These are phyloP conservation scores for Cheilosia variabilis DNA, from an alignment of 2,888 invertebrate genomes.

Conservation along the genomic window DNA sequence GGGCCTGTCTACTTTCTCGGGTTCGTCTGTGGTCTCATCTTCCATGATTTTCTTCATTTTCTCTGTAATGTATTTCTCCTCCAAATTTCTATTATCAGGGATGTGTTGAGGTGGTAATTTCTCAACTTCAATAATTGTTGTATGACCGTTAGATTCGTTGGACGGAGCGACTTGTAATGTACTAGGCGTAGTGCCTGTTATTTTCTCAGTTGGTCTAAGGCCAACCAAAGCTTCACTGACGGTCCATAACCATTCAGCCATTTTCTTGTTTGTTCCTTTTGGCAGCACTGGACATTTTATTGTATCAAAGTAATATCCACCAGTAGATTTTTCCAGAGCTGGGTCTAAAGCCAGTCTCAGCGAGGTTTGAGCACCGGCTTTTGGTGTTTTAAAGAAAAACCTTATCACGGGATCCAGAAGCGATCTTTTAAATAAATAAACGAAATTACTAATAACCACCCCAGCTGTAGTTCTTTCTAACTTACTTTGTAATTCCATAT, in stretches of 20 bases:
- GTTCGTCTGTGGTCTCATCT: conserved; percentile 60
- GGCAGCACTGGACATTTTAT: conserved; percentile 84
- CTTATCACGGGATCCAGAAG: conserved; percentile 77
- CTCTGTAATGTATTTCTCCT: conserved; percentile 49
- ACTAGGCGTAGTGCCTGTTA: conserved; percentile 32
- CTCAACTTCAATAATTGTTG: conserved; percentile 64
- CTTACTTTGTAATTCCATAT: conserved; percentile 57
- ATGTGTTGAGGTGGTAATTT: conserved; percentile 30
- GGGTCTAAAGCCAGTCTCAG: conserved; percentile 82
- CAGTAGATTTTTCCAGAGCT: conserved; percentile 79
- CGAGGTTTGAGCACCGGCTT: conserved; percentile 82
- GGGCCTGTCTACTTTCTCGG: conserved; percentile 53
- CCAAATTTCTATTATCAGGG: conserved; percentile 62
- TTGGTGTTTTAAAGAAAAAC: conserved; percentile 80
- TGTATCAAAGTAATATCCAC: conserved; percentile 86
- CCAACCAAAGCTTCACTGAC: conserved; percentile 82
- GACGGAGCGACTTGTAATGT: conserved; percentile 54
- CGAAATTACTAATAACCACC: conserved; percentile 61
- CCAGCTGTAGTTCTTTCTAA: conserved; percentile 19
- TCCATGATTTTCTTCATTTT: conserved; percentile 61
- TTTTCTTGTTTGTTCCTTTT: conserved; percentile 85
- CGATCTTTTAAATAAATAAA: conserved; percentile 74
- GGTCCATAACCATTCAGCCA: conserved; percentile 87
- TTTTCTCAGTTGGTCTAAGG: conserved; percentile 76
- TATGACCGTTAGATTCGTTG: conserved; percentile 49